A percentile compares a stretch with the other conserved stretches of the same genome.
phyloP scores from a whole-genome alignment of 2,888 invertebrate genomes.

The Eupithecia pulchellata region DNA sequence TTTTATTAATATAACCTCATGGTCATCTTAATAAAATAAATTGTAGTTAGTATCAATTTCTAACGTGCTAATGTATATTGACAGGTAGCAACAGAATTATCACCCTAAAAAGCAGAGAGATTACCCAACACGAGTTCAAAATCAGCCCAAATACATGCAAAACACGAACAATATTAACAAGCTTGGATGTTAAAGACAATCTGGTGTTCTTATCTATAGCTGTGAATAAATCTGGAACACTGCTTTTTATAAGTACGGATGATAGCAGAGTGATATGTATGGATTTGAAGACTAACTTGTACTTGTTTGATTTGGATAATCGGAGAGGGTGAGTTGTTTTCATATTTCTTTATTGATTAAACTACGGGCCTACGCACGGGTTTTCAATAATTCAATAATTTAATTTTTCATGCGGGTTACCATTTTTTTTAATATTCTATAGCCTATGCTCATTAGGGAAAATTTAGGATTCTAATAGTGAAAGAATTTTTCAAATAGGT shows the following conservation, averaged over 20 bases:
- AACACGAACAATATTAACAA: slow-evolving; percentile 59
- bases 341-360: neutral
- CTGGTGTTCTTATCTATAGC: slow-evolving; percentile 68
- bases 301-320: slow-evolving; percentile 75
- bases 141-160: slow-evolving; percentile 55
- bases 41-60: neutral
- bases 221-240: slow-evolving; percentile 72
- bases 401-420: no score
- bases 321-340: slow-evolving; percentile 70
- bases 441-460: no score
- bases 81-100: slow-evolving; percentile 75
- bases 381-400: no score
- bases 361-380: no score
- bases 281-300: slow-evolving; percentile 69
- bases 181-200: slow-evolving; percentile 65
- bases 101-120: slow-evolving; percentile 68
- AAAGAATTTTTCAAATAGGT: no score
- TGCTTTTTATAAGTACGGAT: slow-evolving; percentile 76
- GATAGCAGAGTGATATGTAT: slow-evolving; percentile 75
- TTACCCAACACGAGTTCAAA: slow-evolving; percentile 68
- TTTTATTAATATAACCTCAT: no score
- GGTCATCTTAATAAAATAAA: no score
- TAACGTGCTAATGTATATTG: slow-evolving; percentile 17
- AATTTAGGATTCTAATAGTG: no score
- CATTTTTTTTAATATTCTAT: no score